Base-by-base conservation (phyloP, 1,140 invertebrate genomes). In the Drosophila kepulauana region DNA sequence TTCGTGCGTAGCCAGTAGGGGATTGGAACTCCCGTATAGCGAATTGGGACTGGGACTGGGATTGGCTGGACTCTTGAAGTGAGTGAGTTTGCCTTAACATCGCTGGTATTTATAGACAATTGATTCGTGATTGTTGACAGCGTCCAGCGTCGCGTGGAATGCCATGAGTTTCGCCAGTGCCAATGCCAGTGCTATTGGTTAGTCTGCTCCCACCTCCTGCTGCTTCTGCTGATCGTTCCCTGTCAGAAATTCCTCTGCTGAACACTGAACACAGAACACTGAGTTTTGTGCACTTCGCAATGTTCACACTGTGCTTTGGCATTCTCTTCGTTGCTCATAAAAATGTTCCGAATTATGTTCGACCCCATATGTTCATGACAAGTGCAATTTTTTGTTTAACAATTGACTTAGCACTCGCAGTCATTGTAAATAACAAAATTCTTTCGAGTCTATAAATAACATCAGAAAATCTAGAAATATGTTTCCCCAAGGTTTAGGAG, bases 121-220 rank as follows among this genome's bases (percentile, higher is more conserved):
- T 89, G 86, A 85, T 89, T 89, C 85, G 85, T 89, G 85, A 89
- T 89, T 89, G 85, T 89, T 89, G 85, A 89, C 85, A 89, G 78
- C 78, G 85, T 70, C 70, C 78, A 61, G 78, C 74, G 57, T 64
- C 54, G 72, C 84, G 64, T 71, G 63, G 72, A 78, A 82, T 78
- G 68, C 76, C 72, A 70, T 56, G 80, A 71, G 62, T 76, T 65
- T 62, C 76, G 38, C 35, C 41, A 41, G 49, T 49, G 25, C 67
- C 61, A 59, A 8, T 33, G 30, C 30, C 30, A 6, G 30, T 33
- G 30, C 30, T 33, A 33, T 59, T 71, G 45, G 46, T 35, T 54
- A 64, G 35, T 33, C 33, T 57, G 7, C 15, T 6, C 10, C 57
- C 25, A 7, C 41, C 13, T 11, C 10, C 15, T 51, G 11, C 11